Conservation (phyloP, 2,113 vertebrate genomes). For the Pitta sordida region DNA sequence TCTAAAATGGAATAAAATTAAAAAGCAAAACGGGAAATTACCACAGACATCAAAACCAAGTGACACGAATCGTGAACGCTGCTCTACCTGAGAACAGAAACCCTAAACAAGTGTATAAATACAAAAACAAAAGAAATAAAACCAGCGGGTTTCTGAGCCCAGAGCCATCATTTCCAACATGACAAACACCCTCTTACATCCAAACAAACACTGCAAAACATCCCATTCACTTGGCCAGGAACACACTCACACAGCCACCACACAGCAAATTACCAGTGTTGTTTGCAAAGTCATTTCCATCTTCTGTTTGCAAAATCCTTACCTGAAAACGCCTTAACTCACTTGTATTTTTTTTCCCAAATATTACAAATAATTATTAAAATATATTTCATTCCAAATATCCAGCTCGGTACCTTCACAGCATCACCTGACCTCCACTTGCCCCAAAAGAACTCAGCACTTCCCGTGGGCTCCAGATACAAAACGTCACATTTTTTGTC, state of each 20-base stretch:
- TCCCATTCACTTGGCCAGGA: background rate
- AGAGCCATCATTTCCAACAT: background rate
- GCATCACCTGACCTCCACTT: background rate
- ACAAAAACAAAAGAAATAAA: background rate
- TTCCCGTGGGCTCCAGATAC: constrained; percentile 55
- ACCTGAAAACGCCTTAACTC: background rate
- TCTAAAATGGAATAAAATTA: background rate
- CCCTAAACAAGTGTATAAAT: background rate
- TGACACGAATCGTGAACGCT: background rate
- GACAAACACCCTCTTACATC: background rate
- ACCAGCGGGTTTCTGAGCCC: background rate
- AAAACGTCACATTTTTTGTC: background rate
- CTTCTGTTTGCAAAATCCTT: background rate
- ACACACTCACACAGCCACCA: background rate
- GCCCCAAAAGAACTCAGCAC: constrained; percentile 24
- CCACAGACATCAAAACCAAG: background rate
- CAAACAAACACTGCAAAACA: background rate
- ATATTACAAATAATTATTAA: too few species aligned
- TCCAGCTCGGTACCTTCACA: background rate
- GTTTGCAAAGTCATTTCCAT: background rate
- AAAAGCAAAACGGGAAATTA: background rate
- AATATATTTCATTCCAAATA: background rate
- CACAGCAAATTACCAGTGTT: background rate
- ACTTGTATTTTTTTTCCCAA: background rate
- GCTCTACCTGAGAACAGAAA: background rate